A percentile compares a stretch with the other conserved stretches of the same genome.
phyloP scores from a whole-genome alignment of 2,797 vertebrate species.

The Acipenser ruthenus region DNA sequence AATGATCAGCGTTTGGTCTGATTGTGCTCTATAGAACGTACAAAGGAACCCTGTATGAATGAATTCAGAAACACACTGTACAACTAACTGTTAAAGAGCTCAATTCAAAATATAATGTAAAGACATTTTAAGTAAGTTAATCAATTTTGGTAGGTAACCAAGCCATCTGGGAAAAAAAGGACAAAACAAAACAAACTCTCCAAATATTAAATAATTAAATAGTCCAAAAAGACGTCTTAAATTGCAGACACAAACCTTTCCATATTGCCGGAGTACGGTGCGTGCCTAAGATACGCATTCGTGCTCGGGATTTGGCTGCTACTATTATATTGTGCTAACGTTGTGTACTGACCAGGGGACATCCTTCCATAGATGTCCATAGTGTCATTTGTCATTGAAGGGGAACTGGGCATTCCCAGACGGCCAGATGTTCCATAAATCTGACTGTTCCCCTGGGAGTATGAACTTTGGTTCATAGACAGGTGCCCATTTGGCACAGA shows the following conservation, averaged over 20 bases:
- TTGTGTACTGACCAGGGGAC: conserved; percentile 68
- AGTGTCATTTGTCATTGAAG: conserved; percentile 44
- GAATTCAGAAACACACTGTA: no score
- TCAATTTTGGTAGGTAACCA: no score
- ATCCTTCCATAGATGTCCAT: conserved; percentile 75
- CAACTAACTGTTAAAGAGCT: no score
- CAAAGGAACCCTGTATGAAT: no score
- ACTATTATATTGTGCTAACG: conserved; percentile 69
- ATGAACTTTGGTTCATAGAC: conserved; percentile 51
- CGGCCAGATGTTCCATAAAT: conserved; percentile 58
- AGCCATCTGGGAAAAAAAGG: no score
- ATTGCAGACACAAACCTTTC: conserved; percentile 84
- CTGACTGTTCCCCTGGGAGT: conserved; percentile 60
- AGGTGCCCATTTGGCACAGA: conserved; percentile 49
- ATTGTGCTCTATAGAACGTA: no score
- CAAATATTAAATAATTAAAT: no score
- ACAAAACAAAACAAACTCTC: no score
- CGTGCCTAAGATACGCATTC: conserved; percentile 67
- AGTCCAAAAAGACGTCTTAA: conserved; percentile 38
- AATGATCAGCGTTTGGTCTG: no score
- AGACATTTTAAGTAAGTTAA: no score
- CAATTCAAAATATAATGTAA: no score
- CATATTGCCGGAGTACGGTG: conserved; percentile 67
- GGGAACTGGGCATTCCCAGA: conserved; percentile 54
- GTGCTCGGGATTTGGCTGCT: conserved; percentile 52